Conservation (phyloP, 2,888 invertebrate genomes). For the Dryadula phaetusa region DNA sequence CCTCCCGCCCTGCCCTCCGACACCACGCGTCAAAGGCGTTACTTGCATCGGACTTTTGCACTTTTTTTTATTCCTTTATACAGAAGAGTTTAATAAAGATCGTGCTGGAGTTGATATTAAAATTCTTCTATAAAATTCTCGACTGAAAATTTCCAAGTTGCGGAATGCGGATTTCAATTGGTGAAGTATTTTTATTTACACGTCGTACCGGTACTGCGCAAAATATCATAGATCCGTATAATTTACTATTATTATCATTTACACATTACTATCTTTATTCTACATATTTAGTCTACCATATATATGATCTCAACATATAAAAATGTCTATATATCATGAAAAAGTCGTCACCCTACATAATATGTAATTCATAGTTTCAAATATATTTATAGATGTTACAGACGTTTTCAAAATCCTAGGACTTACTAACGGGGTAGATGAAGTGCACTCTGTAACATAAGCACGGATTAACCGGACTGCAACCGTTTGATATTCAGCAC, state of each 20-base stretch:
- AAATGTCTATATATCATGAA: neutral
- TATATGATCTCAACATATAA: neutral
- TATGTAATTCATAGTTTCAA: too few relatives aligned
- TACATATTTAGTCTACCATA: neutral
- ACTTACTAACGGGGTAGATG: conserved; percentile 15
- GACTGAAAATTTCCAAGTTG: conserved; percentile 28
- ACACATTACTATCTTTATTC: neutral
- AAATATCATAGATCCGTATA: neutral
- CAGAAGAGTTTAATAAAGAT: conserved; percentile 71
- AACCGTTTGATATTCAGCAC: conserved; percentile 49
- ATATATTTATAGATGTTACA: too few relatives aligned
- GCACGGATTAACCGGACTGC: conserved; percentile 45
- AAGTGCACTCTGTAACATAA: conserved; percentile 40
- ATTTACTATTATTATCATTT: neutral
- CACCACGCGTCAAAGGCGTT: conserved; percentile 53
- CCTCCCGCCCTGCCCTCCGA: conserved; percentile 46
- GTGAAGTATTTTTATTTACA: conserved; percentile 32
- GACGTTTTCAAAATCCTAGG: conserved; percentile 35
- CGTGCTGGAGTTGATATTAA: conserved; percentile 69
- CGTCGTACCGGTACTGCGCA: conserved; percentile 19
- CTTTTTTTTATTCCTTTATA: conserved; percentile 56
- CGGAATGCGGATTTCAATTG: conserved; percentile 33
- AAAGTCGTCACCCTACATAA: too few relatives aligned
- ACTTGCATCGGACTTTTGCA: conserved; percentile 64
- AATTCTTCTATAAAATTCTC: conserved; percentile 62